A percentile compares a stretch with the other conserved stretches of the same genome.
Conservation (phyloP, 1,140 invertebrate genomes). For the Calosoma granatense region DNA sequence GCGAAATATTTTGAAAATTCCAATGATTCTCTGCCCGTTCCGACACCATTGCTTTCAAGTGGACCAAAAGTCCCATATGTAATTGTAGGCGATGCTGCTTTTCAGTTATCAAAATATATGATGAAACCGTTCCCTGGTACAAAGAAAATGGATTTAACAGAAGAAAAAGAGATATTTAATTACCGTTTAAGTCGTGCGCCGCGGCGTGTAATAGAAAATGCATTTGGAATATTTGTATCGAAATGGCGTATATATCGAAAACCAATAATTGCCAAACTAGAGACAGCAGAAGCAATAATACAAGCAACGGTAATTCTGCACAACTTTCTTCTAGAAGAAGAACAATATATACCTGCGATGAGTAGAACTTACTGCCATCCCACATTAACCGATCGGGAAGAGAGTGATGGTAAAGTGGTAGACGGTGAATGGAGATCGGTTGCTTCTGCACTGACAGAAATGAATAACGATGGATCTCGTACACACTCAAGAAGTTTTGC, state of each 20-base stretch:
- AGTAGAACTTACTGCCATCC: background rate
- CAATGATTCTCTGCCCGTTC: background rate
- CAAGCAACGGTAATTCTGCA: constrained; percentile 4
- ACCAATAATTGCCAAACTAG: constrained; percentile 15
- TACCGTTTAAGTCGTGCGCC: constrained; percentile 32
- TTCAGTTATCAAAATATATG: constrained; percentile 33
- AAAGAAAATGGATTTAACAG: constrained; percentile 21
- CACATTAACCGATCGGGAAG: background rate
- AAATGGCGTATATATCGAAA: constrained; percentile 23
- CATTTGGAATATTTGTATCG: constrained; percentile 27
- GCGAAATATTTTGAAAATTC: constrained; percentile 17
- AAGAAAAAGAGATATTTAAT: constrained; percentile 33
- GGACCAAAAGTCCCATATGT: constrained; percentile 19
- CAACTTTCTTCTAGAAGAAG: background rate
- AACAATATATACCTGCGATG: background rate
- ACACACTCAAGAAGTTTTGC: background rate
- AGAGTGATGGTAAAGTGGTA: background rate
- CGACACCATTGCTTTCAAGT: background rate
- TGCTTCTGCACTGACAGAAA: background rate
- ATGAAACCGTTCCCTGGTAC: constrained; percentile 35
- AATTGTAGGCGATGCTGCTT: constrained; percentile 40
- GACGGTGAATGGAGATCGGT: background rate
- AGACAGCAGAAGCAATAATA: background rate
- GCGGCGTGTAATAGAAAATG: constrained; percentile 26
- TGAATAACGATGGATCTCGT: background rate